Evolutionary conservation across 2,113 vertebrate species (phyloP), one percentile per base, ranked within the genome.

Genomic region (Agapornis roseicollis): DNA sequence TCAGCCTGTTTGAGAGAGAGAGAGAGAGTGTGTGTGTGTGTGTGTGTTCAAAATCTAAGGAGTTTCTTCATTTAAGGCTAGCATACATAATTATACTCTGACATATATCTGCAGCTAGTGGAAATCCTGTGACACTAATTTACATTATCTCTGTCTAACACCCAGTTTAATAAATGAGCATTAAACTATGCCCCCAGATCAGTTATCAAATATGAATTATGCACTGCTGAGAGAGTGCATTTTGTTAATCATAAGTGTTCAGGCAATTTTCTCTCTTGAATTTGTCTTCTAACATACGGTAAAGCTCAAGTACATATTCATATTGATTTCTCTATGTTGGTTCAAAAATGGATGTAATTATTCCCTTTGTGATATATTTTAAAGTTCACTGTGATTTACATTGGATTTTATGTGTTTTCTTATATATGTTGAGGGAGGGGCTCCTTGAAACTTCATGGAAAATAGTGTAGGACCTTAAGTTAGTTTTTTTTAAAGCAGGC

Each of bases 11-110:
- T 23, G 13, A 2, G 12, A 7, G 5, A 18, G n/a, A n/a, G n/a
- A n/a, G n/a, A n/a, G n/a, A n/a, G n/a, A n/a, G n/a, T n/a, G n/a
- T 1, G 6, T 5, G 13, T 10, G 12, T 31, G 17, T 37, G 8
- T 17, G 6, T 15, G 22, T 17, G 4, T 65, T 28, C 37, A 71
- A 41, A 56, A 41, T 52, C 33, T 33, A 4, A 68, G n/a, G 46
- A 60, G 24, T 61, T 85, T 72, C 53, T 68, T 84, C 23, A 31
- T 76, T 69, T 68, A 42, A 49, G 23, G 17, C 9, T 41, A n/a
- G 20, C 55, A 19, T 37, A 25, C 31, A 53, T 35, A 69, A 73
- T 37, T 80, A 17, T 39, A 20, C 39, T 64, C 52, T 55, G 33
- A 35, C 20, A 9, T 61, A 6, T 24, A 20, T 41, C 79, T 86